These are phyloP conservation scores for Microcebus jonahi DNA, from an alignment of 2,113 vertebrate genomes.

Conservation along the genomic window DNA sequence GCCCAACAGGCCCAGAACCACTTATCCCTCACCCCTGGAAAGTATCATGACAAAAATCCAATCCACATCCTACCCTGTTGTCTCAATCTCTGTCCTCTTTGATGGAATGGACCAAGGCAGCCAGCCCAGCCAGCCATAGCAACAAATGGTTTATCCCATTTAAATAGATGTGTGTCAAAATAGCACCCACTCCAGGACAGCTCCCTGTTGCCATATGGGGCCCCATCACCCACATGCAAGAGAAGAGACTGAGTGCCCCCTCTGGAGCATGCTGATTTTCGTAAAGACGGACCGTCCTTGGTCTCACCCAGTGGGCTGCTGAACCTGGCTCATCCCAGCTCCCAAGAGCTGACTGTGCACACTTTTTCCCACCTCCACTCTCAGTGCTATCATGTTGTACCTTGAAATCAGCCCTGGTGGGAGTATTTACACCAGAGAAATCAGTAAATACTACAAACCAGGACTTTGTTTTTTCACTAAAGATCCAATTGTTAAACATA, in stretches of 20 bases:
- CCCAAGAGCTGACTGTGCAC: rapidly evolving
- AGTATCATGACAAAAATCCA: not conserved
- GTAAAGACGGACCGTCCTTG: rapidly evolving
- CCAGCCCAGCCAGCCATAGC: rapidly evolving
- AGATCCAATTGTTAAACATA: not conserved
- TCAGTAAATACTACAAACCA: not conserved
- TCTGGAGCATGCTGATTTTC: not conserved
- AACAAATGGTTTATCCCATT: not conserved
- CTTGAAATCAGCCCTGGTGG: not conserved
- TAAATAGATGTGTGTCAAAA: not conserved
- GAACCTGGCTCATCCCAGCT: not conserved
- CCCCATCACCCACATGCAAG: not conserved
- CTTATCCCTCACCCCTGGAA: not conserved
- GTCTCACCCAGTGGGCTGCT: not conserved
- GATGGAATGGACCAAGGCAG: not conserved
- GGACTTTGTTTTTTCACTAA: not conserved
- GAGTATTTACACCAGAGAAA: not conserved
- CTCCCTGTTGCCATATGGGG: not conserved
- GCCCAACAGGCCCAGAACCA: not conserved
- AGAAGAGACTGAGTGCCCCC: not conserved
- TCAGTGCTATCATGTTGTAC: rapidly evolving
- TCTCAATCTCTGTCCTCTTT: not conserved
- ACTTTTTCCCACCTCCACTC: not conserved
- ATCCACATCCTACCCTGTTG: rapidly evolving
- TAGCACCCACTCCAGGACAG: not conserved